phyloP scores from a whole-genome alignment of 2,113 vertebrate genomes.

The Apodemus sylvaticus region DNA sequence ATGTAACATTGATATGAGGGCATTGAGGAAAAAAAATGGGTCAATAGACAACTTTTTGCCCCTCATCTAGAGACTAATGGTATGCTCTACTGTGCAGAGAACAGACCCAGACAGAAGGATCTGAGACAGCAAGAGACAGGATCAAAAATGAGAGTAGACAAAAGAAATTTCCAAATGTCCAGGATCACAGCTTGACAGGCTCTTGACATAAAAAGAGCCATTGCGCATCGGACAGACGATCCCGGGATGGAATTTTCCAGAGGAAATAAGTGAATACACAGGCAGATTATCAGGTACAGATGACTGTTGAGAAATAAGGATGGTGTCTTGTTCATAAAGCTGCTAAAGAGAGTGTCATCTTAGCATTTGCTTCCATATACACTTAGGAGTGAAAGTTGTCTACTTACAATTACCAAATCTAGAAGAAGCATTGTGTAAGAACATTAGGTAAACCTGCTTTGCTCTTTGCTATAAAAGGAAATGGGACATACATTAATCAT shows the following conservation, averaged over 20 bases:
- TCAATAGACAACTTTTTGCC: not conserved
- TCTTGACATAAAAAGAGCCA: not conserved
- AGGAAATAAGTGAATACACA: not conserved
- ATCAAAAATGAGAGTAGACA: not conserved
- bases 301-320: not conserved
- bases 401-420: not conserved
- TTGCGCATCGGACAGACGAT: not conserved
- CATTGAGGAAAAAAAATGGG: not conserved
- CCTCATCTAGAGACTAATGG: not conserved
- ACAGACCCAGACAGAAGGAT: not conserved
- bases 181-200: not conserved
- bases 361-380: not conserved
- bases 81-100: not conserved
- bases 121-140: not conserved
- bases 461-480: not conserved
- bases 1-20: not conserved
- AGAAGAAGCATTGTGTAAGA: not conserved
- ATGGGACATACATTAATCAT: not conserved
- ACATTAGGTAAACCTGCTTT: not conserved
- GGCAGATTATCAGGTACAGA: not conserved
- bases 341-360: not conserved
- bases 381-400: not conserved
- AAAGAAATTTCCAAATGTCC: not conserved
- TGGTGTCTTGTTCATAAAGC: not conserved
- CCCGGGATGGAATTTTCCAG: not conserved